phyloP scores from a whole-genome alignment of 2,797 vertebrate species.

The Enteromius unitaeniatus region DNA sequence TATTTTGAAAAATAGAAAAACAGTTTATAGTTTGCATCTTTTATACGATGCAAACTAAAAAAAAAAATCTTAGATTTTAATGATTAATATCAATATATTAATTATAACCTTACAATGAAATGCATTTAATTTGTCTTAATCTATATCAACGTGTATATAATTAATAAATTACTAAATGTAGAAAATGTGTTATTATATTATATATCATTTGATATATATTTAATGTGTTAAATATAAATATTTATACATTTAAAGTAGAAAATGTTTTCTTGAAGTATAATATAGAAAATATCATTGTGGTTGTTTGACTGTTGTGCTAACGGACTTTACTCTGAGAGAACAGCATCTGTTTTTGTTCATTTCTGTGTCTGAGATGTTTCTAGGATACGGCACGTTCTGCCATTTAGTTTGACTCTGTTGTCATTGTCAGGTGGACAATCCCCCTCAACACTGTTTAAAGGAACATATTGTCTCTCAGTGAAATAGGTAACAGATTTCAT shows the following conservation, averaged over 20 bases:
- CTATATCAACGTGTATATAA: neutral
- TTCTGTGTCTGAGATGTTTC: conserved; percentile 18
- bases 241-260: too few species aligned
- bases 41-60: too few species aligned
- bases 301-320: neutral
- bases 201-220: too few species aligned
- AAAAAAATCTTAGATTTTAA: neutral
- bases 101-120: neutral
- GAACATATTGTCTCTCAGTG: conserved; percentile 8
- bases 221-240: too few species aligned
- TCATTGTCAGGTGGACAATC: neutral
- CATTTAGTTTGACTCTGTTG: conserved; percentile 8
- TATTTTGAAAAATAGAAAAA: too few species aligned
- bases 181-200: too few species aligned
- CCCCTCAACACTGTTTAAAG: neutral
- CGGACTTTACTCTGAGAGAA: conserved; percentile 16
- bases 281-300: neutral
- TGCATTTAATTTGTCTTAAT: neutral
- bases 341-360: neutral
- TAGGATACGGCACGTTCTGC: neutral
- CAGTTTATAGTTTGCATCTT: too few species aligned
- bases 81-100: too few species aligned
- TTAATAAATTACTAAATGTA: too few species aligned
- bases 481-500: conserved; percentile 15
- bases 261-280: too few species aligned